phyloP scores from a whole-genome alignment of 2,888 invertebrate genomes.

The Drosophila prostipennis region DNA sequence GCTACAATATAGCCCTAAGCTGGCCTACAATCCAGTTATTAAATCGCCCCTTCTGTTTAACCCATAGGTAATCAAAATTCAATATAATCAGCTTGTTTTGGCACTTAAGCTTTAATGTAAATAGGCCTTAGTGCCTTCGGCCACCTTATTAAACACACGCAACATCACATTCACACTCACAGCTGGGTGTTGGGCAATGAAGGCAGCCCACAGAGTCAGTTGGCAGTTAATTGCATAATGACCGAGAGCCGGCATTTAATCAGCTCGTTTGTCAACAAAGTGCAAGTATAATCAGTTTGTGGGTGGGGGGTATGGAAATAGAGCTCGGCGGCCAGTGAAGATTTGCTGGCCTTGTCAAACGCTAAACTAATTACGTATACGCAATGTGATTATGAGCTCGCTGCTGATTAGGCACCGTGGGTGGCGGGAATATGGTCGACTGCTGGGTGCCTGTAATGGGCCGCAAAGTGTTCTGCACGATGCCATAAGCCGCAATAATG shows the following conservation, averaged over 20 bases:
- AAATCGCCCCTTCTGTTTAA: background rate
- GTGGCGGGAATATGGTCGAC: background rate
- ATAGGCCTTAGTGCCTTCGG: constrained; percentile 10
- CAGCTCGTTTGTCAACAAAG: constrained; percentile 77
- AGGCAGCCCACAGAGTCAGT: constrained; percentile 22
- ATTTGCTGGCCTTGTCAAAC: constrained; percentile 36
- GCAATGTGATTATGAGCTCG: constrained; percentile 69
- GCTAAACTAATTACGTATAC: constrained; percentile 70
- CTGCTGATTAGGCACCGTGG: constrained; percentile 54
- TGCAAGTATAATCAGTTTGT: constrained; percentile 57
- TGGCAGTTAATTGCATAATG: constrained; percentile 75
- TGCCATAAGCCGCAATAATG: constrained; percentile 66
- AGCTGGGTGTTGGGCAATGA: constrained; percentile 22
- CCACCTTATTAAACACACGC: constrained; percentile 8
- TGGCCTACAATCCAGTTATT: background rate
- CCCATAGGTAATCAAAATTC: background rate
- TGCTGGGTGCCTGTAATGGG: constrained; percentile 9
- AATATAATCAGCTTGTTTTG: constrained; percentile 9
- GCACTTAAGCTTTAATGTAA: constrained; percentile 20
- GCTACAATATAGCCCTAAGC: background rate
- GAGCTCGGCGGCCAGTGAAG: background rate
- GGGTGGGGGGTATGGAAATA: background rate
- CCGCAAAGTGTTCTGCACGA: constrained; percentile 26
- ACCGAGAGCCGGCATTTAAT: constrained; percentile 72
- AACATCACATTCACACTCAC: background rate